phyloP scores from a whole-genome alignment of 2,888 invertebrate genomes.

The Acanthosepion lycidas region DNA sequence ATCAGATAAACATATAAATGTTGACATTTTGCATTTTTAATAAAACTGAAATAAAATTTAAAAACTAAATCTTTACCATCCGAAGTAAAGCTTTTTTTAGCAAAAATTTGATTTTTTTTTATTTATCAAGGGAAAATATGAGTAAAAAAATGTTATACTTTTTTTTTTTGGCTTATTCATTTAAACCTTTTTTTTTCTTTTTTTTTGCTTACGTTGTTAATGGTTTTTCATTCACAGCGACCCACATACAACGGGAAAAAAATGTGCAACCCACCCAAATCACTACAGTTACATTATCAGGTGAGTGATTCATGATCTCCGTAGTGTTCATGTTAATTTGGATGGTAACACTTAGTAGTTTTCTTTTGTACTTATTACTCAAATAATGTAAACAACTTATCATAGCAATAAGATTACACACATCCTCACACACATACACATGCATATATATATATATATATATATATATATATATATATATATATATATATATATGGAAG shows the following conservation, averaged over 20 bases:
- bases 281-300: slow-evolving; percentile 49
- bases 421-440: background rate
- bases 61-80: no score
- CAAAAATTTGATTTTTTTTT: no score
- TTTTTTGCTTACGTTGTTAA: slow-evolving; percentile 36
- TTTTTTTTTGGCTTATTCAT: no score
- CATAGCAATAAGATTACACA: no score
- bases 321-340: background rate
- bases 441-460: slow-evolving; percentile 24
- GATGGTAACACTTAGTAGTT: background rate
- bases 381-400: no score
- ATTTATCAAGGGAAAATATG: no score
- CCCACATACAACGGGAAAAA: slow-evolving; percentile 60
- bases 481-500: background rate
- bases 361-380: no score
- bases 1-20: no score
- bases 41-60: no score
- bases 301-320: slow-evolving; percentile 37
- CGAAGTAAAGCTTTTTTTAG: no score
- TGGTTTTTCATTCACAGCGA: slow-evolving; percentile 56
- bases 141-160: no score
- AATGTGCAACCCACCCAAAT: slow-evolving; percentile 50
- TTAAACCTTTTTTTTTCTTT: background rate
- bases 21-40: no score
- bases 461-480: slow-evolving; percentile 37